Percentiles rank a stretch among this genome's conserved stretches.
Conservation (phyloP, 2,888 invertebrate species). For the Aproaerema taeniolella region DNA sequence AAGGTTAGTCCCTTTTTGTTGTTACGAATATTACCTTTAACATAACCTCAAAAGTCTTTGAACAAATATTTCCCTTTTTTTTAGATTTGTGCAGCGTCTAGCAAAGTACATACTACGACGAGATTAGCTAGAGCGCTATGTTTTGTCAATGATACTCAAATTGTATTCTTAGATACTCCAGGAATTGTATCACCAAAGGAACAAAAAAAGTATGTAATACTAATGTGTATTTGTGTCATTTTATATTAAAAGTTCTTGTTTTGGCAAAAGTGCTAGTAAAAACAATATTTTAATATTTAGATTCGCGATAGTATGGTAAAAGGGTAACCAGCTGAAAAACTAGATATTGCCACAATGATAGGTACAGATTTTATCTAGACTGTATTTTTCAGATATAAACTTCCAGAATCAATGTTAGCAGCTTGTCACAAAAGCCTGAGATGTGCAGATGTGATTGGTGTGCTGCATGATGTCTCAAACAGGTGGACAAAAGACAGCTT, state of each 20-base stretch:
- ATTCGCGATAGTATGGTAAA: neutral
- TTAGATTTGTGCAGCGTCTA: constrained; percentile 93
- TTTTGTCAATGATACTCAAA: constrained; percentile 86
- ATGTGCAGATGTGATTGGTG: constrained; percentile 88
- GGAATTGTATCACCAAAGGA: constrained; percentile 87
- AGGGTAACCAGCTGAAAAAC: neutral
- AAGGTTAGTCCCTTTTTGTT: constrained; percentile 71
- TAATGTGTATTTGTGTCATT: neutral
- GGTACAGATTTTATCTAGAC: neutral
- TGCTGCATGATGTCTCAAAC: constrained; percentile 91
- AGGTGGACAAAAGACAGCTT: constrained; percentile 81
- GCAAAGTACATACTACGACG: constrained; percentile 94
- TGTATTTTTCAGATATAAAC: constrained; percentile 45
- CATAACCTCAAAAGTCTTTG: constrained; percentile 7
- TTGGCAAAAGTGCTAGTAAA: neutral
- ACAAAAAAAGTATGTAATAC: constrained; percentile 77
- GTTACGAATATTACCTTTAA: too few relatives aligned
- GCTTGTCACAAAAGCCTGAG: constrained; percentile 79
- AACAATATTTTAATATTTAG: neutral
- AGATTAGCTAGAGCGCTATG: constrained; percentile 84
- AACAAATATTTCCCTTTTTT: constrained; percentile 16
- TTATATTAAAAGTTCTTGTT: neutral
- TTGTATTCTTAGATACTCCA: constrained; percentile 96
- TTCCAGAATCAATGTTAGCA: constrained; percentile 57
- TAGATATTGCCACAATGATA: neutral